phyloP scores from a whole-genome alignment of 1,140 invertebrate species.

The Cephus cinctus region DNA sequence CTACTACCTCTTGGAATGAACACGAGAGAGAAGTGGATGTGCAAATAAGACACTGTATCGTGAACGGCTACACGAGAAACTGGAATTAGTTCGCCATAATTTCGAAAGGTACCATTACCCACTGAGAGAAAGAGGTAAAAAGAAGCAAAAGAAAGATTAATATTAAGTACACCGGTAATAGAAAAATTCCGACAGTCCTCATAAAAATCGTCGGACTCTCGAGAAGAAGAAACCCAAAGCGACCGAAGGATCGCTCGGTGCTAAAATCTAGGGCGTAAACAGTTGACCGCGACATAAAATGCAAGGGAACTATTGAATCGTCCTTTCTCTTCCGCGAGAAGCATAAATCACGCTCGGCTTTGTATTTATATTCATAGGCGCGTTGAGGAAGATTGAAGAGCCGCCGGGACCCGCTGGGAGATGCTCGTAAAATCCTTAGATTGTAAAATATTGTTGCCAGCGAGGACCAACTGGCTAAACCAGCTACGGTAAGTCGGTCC shows the following conservation, averaged over 20 bases:
- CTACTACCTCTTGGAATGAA: too few species aligned
- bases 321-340: conserved; percentile 19
- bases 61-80: too few species aligned
- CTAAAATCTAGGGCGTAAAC: conserved; percentile 47
- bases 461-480: too few species aligned
- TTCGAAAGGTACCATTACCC: too few species aligned
- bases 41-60: too few species aligned
- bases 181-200: too few species aligned
- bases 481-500: too few species aligned
- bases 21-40: too few species aligned
- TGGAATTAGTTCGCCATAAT: too few species aligned
- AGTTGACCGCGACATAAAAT: conserved; percentile 50
- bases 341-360: conserved; percentile 47
- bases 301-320: conserved; percentile 38
- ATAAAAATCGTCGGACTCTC: conserved; percentile 39
- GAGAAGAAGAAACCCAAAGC: conserved; percentile 28
- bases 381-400: conserved; percentile 50
- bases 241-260: conserved; percentile 33
- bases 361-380: conserved; percentile 49
- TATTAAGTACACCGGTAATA: too few species aligned
- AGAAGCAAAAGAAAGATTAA: too few species aligned
- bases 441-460: conserved; percentile 49
- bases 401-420: conserved; percentile 31
- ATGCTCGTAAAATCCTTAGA: conserved; percentile 44
- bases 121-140: too few species aligned